Evolutionary conservation across 1,140 invertebrate species (phyloP).

Genomic region (Mycetomoellerius zeteki): DNA sequence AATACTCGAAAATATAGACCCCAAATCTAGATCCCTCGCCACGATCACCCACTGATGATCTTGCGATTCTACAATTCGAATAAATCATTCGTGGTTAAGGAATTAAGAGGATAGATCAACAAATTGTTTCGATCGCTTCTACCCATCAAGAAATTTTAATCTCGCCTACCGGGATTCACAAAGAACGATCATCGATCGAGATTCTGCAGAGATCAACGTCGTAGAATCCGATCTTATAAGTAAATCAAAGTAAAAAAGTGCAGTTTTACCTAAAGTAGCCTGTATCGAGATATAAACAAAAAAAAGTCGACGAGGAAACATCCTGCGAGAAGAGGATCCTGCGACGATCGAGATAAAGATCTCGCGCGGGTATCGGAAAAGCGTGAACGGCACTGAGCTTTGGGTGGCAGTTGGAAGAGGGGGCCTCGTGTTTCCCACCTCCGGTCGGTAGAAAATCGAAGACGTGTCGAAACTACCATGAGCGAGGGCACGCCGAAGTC

Average conservation of each 20-base stretch:
- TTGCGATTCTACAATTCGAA: not conserved
- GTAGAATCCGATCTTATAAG: not conserved
- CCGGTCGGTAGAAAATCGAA: constrained; percentile 66
- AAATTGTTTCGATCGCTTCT: not conserved
- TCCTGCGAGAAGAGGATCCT: not conserved
- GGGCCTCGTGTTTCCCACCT: constrained; percentile 40
- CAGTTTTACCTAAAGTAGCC: not conserved
- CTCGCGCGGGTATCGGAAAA: constrained; percentile 24
- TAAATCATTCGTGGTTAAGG: not conserved
- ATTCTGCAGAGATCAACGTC: not conserved
- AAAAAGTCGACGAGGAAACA: not conserved
- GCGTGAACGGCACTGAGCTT: constrained; percentile 44
- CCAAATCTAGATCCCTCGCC: not conserved
- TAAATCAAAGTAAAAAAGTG: not conserved
- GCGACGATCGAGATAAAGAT: not conserved
- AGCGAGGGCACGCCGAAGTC: constrained; percentile 77
- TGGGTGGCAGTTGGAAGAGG: constrained; percentile 49
- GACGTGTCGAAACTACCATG: constrained; percentile 72
- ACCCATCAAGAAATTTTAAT: not conserved
- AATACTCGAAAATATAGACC: not conserved
- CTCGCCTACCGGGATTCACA: not conserved
- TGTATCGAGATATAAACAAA: not conserved
- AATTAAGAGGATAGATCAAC: not conserved
- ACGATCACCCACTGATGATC: not conserved
- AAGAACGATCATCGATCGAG: constrained; percentile 2